Conservation (phyloP, 2,888 invertebrate species). For the Cryptocephalus primarius region DNA sequence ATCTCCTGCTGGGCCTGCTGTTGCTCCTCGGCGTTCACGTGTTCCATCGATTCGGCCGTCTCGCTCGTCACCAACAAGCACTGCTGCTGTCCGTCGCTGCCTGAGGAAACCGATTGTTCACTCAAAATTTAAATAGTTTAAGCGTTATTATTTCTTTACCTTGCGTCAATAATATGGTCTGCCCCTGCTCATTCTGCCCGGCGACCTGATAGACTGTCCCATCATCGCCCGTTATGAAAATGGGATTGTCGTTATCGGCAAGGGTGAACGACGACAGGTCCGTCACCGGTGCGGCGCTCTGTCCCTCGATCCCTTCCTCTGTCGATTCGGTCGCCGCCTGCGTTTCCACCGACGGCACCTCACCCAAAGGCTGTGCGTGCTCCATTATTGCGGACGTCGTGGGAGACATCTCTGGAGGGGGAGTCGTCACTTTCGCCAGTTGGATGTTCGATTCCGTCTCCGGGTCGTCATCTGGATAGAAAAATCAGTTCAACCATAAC, state of each 20-base stretch:
- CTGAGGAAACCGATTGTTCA: too few species aligned
- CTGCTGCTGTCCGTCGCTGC: slow-evolving; percentile 58
- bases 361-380: slow-evolving; percentile 5
- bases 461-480: slow-evolving; percentile 7
- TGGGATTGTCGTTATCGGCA: slow-evolving; percentile 44
- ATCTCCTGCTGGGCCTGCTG: slow-evolving; percentile 15
- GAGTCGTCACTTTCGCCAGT: slow-evolving; percentile 1
- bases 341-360: slow-evolving; percentile 10
- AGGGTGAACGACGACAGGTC: slow-evolving; percentile 27
- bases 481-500: neutral
- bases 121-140: neutral
- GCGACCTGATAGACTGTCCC: slow-evolving; percentile 66
- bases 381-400: neutral
- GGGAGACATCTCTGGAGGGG: neutral
- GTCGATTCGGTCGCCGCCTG: slow-evolving; percentile 2
- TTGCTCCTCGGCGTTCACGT: slow-evolving; percentile 19
- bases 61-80: slow-evolving; percentile 56
- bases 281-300: slow-evolving; percentile 1
- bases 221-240: slow-evolving; percentile 74
- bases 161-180: slow-evolving; percentile 62
- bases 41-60: slow-evolving; percentile 35
- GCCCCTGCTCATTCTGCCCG: slow-evolving; percentile 68
- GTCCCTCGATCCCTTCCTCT: neutral
- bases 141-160: too few species aligned
- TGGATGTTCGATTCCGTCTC: slow-evolving; percentile 2